phyloP scores from a whole-genome alignment of 2,888 invertebrate genomes.

The Dolomedes plantarius region DNA sequence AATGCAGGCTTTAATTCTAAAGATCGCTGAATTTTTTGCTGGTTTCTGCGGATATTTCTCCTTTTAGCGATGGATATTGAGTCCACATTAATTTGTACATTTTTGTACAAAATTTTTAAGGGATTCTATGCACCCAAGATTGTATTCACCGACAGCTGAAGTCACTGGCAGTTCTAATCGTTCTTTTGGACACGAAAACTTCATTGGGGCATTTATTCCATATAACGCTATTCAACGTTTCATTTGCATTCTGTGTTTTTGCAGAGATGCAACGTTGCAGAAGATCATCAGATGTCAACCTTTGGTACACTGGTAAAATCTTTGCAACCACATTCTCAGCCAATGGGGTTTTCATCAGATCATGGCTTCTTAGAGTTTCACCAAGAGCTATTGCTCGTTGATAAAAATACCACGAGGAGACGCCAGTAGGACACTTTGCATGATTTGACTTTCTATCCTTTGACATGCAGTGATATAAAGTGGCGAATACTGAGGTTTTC shows the following conservation, averaged over 20 bases:
- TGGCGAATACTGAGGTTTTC: neutral
- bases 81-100: too few species aligned
- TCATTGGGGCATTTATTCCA: neutral
- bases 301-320: neutral
- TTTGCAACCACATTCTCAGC: neutral
- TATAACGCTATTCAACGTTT: too few species aligned
- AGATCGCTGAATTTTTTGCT: too few species aligned
- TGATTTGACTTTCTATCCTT: conserved; percentile 7
- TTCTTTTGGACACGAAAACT: neutral
- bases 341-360: neutral
- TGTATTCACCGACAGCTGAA: neutral
- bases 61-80: too few species aligned
- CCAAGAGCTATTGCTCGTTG: neutral
- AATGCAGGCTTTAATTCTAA: too few species aligned
- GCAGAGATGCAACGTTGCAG: neutral
- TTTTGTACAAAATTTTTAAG: too few species aligned
- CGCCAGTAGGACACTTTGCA: neutral
- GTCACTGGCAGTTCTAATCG: neutral
- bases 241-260: neutral
- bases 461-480: neutral
- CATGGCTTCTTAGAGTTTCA: neutral
- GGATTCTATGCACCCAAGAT: neutral
- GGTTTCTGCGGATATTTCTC: too few species aligned
- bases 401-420: conserved; percentile 22
- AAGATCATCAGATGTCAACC: neutral